phyloP scores from a whole-genome alignment of 2,113 vertebrate genomes.

The Zosterops borbonicus region DNA sequence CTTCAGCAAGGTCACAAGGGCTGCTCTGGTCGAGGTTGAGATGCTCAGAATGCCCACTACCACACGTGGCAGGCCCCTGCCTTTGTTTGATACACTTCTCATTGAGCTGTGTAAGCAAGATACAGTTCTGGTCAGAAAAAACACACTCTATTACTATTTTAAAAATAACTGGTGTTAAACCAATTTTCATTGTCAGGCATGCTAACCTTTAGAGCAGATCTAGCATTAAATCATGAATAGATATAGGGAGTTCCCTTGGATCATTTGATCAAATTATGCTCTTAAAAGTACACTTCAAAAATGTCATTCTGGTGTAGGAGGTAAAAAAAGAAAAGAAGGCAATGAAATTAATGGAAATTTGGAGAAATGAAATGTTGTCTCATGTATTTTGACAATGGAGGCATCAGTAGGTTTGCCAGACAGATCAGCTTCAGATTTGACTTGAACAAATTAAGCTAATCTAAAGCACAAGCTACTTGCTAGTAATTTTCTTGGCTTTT shows the following conservation, averaged over 20 bases:
- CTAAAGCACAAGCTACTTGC: background rate
- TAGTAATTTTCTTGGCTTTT: background rate
- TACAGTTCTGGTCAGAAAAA: background rate
- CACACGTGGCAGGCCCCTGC: background rate
- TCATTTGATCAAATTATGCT: constrained; percentile 67
- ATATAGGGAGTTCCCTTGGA: constrained; percentile 51
- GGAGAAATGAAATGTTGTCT: constrained; percentile 68
- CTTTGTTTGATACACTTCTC: background rate
- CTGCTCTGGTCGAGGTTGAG: rapidly evolving
- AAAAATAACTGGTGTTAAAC: constrained; percentile 25
- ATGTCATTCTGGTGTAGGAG: constrained; percentile 64
- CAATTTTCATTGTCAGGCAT: background rate
- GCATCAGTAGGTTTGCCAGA: constrained; percentile 70
- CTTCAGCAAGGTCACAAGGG: background rate
- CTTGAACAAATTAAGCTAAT: background rate
- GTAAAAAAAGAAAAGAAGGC: constrained; percentile 65
- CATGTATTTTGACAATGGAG: constrained; percentile 67
- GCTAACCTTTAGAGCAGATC: constrained; percentile 17
- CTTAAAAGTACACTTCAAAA: constrained; percentile 67
- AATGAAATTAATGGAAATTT: constrained; percentile 70
- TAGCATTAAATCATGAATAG: constrained; percentile 40
- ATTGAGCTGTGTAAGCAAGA: background rate
- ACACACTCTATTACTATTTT: background rate
- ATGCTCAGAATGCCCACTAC: background rate
- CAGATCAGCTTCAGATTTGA: constrained; percentile 40